Conservation (phyloP, 2,797 vertebrate genomes). For the Coccyzus lansbergi region DNA sequence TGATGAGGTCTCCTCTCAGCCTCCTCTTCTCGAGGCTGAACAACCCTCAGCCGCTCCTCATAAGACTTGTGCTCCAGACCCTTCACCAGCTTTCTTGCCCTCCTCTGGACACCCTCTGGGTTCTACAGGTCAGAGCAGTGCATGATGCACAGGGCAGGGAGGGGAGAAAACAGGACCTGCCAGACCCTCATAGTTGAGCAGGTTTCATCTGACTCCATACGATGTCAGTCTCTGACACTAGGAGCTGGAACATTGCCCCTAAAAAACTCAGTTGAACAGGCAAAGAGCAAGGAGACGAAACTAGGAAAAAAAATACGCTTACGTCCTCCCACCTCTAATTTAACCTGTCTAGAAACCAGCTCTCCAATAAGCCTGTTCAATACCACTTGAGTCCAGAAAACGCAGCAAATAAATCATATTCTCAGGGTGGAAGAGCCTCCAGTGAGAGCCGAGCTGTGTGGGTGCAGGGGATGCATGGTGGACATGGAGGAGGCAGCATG, state of each 20-base stretch:
- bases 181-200: accelerated
- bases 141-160: background rate
- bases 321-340: background rate
- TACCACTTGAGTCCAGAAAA: background rate
- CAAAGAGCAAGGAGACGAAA: background rate
- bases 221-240: accelerated
- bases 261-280: background rate
- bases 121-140: background rate
- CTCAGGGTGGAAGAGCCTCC: background rate
- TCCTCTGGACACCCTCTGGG: too few relatives aligned
- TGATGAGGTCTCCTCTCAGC: too few relatives aligned
- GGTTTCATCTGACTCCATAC: background rate
- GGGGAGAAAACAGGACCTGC: background rate
- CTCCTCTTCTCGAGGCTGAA: too few relatives aligned
- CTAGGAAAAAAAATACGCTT: background rate
- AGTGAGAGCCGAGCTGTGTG: accelerated
- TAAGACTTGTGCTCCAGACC: too few relatives aligned
- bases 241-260: background rate
- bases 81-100: too few relatives aligned
- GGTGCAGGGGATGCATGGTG: accelerated
- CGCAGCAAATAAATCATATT: background rate
- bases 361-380: background rate
- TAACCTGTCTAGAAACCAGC: background rate
- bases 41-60: too few relatives aligned
- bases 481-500: accelerated